Evolutionary conservation across 1,140 invertebrate genomes (phyloP), one percentile per base, ranked within the genome.

Genomic region (Ceratoteleas bidentatus): DNA sequence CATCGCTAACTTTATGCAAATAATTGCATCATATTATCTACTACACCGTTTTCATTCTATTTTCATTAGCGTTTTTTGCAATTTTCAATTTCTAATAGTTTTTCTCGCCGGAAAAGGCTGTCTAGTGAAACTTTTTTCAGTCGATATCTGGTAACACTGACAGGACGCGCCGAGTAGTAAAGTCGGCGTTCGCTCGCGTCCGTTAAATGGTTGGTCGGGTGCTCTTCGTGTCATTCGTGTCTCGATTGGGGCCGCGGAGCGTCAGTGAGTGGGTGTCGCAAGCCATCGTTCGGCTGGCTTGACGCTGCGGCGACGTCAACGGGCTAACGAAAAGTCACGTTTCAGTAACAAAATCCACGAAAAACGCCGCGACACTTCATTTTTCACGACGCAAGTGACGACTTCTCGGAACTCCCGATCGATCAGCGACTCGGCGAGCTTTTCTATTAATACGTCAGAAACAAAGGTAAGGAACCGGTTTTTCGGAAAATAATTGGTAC

Each of bases 381-480:
- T 38, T 14, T 56, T 1, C 33, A 56, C 4, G n/a, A 38, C 53
- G 33, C 53, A 38, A 36, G 14, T n/a, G 13, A 6, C 6, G 33
- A 53, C 5, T 32, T 36, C 53, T 50, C 13, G 4, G n/a, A 33
- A 33, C 32, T n/a, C 10, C 13, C 53, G 14, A 56, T 56, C 53
- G 53, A 56, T 56, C 53, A n/a, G n/a, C 34, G 16, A n/a, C 24
- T 53, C n/a, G 38, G 15, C 53, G 33, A 56, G 33, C 8, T 4
- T 38, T 38, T 56, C 52, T 53, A 53, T 56, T 56, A 36, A 36
- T 38, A 38, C 13, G 1, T 14, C 53, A 13, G 13, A 3, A 38
- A 36, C 14, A n/a, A 56, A 56, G n/a, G 53, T 56, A 34, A 56
- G 34, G 33, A 38, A 56, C 53, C 53, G 53, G 53, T 56, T 56